Evolutionary conservation across 1,140 invertebrate genomes (phyloP), one percentile per base, ranked within the genome.

Genomic region (Ectropis grisescens): DNA sequence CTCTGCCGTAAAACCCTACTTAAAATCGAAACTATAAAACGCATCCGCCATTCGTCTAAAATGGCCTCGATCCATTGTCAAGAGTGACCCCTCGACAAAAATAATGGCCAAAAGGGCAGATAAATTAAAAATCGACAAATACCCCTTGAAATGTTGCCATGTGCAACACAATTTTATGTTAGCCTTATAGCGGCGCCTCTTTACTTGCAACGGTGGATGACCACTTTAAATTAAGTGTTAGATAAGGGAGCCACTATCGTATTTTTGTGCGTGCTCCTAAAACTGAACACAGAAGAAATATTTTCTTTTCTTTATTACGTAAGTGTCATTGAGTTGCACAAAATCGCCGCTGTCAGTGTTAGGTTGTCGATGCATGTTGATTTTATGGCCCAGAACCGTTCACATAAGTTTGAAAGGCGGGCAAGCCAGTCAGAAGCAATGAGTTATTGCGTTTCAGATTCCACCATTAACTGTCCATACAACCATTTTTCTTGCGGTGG

Each of bases 61-160:
- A 54, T 48, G 50, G 41, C 48, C 41, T 54, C 55, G 29, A 27
- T 33, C 14, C 42, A 56, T 56, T 67, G 61, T 58, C 16, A 19
- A 19, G 42, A 44, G 67, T 78, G 72, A 78, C 72, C 69, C 71
- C 62, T 69, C 67, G 48, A 24, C 46, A 53, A 64, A 76, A 71
- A 71, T 74, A 78, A 78, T 72, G 56, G 56, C 51, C 49, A 44
- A 45, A 47, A 19, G 69, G 69, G 62, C 72, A 78, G 56, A 78
- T 78, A 74, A 78, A 78, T 78, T 78, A 74, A 78, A 78, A 78
- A 74, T 72, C 55, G 50, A 71, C 70, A 75, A 70, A 71, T 76
- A 67, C 64, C 69, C 66, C 67, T 72, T 69, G 67, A 67, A 47
- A 38, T 36, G 26, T 31, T 31, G 51, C 36, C 44, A 53, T 53